These are phyloP conservation scores for Zootoca vivipara DNA, from an alignment of 2,113 vertebrate species.

Conservation along the genomic window DNA sequence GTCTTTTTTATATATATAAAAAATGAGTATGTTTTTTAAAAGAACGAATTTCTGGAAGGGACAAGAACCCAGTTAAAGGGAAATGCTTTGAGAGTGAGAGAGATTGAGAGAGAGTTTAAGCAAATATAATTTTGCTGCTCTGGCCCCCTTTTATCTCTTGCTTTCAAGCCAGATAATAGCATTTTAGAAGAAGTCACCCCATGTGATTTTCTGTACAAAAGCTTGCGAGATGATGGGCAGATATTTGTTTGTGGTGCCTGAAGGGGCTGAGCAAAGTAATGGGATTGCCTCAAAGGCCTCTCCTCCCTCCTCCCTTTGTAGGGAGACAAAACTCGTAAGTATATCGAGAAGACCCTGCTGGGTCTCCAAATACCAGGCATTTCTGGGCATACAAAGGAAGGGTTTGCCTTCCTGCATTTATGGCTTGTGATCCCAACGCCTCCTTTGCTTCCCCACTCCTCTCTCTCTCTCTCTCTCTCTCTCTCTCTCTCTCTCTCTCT, in stretches of 20 bases:
- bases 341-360: background rate
- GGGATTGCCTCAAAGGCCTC: background rate
- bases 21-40: constrained; percentile 48
- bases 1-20: background rate
- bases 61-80: constrained; percentile 59
- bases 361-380: background rate
- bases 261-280: background rate
- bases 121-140: constrained; percentile 64
- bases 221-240: constrained; percentile 40
- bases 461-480: background rate
- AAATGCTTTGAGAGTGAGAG: constrained; percentile 46
- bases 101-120: constrained; percentile 45
- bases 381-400: background rate
- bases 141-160: constrained; percentile 61
- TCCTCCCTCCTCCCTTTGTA: background rate
- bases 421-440: background rate
- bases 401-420: rapidly evolving
- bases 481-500: background rate
- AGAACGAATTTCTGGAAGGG: constrained; percentile 50
- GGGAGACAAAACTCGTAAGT: background rate
- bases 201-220: constrained; percentile 48
- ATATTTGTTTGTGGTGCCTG: background rate
- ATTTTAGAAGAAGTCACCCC: constrained; percentile 62
- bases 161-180: constrained; percentile 65
- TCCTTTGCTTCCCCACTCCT: background rate